These are phyloP conservation scores for Clostera curtula DNA, from an alignment of 2,888 invertebrate species.

Conservation along the genomic window DNA sequence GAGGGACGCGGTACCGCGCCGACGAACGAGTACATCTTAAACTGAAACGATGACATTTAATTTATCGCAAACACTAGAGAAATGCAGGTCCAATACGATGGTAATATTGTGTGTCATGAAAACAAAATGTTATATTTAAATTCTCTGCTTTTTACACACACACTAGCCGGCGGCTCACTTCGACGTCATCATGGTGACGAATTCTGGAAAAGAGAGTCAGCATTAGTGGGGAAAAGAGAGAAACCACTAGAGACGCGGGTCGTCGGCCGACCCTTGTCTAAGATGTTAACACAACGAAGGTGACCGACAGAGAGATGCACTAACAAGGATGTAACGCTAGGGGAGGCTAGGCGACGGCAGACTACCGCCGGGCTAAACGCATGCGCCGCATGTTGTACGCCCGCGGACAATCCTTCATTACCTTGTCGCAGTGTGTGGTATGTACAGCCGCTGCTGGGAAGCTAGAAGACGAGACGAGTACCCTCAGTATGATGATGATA, in stretches of 20 bases:
- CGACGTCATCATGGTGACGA: conserved; percentile 99
- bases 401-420: too few species aligned
- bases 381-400: conserved; percentile 16
- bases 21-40: conserved; percentile 46
- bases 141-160: conserved; percentile 76
- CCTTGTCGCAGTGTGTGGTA: too few species aligned
- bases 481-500: too few species aligned
- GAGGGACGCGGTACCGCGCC: conserved; percentile 21
- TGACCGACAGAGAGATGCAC: conserved; percentile 62
- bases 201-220: conserved; percentile 82
- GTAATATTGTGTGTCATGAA: conserved; percentile 77
- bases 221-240: too few species aligned
- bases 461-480: too few species aligned
- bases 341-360: too few species aligned
- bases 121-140: conserved; percentile 78
- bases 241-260: too few species aligned
- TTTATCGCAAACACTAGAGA: conserved; percentile 77
- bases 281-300: conserved; percentile 48
- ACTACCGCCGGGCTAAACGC: conserved; percentile 27
- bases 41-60: conserved; percentile 73
- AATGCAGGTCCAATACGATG: conserved; percentile 77
- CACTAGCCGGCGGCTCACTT: conserved; percentile 90
- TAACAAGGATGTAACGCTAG: conserved; percentile 48
- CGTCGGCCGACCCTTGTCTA: too few species aligned
- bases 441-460: too few species aligned